phyloP scores from a whole-genome alignment of 2,113 vertebrate species.

The Callionymus lyra region DNA sequence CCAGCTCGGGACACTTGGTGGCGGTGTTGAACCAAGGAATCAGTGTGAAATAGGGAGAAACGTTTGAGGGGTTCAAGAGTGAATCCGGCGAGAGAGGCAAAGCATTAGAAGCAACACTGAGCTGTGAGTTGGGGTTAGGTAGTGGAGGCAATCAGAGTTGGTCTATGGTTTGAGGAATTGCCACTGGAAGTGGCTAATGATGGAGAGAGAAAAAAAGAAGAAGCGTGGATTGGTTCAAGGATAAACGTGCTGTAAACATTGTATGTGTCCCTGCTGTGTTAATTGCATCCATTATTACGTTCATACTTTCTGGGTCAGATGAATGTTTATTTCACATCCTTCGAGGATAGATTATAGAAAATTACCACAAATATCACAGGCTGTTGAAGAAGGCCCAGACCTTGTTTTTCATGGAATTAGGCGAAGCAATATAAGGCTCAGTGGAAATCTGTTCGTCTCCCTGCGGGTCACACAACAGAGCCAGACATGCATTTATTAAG shows the following conservation, averaged over 20 bases:
- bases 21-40: slow-evolving; percentile 46
- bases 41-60: not conserved
- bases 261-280: slow-evolving; percentile 34
- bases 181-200: slow-evolving; percentile 11
- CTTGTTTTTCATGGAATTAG: slow-evolving; percentile 32
- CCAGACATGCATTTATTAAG: slow-evolving; percentile 2
- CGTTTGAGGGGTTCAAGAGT: slow-evolving; percentile 6
- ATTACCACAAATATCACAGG: slow-evolving; percentile 11
- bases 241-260: slow-evolving; percentile 24
- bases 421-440: slow-evolving; percentile 27
- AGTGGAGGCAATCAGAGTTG: not conserved
- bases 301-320: slow-evolving; percentile 44
- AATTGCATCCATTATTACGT: slow-evolving; percentile 49
- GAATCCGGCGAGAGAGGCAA: slow-evolving; percentile 7
- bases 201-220: too few relatives aligned
- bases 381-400: slow-evolving; percentile 5
- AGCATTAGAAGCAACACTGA: slow-evolving; percentile 2
- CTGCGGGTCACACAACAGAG: slow-evolving; percentile 4
- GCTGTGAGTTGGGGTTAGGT: not conserved
- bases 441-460: slow-evolving; percentile 25
- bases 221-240: not conserved
- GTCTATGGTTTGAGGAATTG: slow-evolving; percentile 6
- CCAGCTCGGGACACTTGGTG: slow-evolving; percentile 20
- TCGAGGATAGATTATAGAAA: slow-evolving; percentile 33
- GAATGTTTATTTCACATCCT: slow-evolving; percentile 27